Base-by-base conservation (phyloP, 37 sponge, comb jelly and placozoan species). In the Geodia barretti region DNA sequence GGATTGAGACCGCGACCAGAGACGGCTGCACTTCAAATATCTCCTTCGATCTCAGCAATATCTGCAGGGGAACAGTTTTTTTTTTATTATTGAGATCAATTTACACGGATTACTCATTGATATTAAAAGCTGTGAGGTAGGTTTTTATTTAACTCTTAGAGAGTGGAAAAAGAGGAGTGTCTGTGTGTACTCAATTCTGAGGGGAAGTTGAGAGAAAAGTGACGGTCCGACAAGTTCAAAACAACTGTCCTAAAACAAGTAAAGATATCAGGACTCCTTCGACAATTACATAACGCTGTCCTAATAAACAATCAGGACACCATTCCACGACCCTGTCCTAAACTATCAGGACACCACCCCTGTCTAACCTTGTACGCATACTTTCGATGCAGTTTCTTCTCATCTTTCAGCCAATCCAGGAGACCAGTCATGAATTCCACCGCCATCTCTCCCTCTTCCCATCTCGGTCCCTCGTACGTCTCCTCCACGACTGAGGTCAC, bases 371-470 rank as follows among this genome's bases (percentile, higher is more conserved):
- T 94, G 81, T 82, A 98, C 0, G 97, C 92, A 87, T 92, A 98
- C 59, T 96, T 98, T 63, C 67, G 89, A 75, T 98, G 99, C 0
- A 98, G 77, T 43, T 59, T 73, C 79, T 98, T 98, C 79, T 96
- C 87, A 3, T 94, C 79, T 79, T 72, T 96, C 59, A 86, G 84
- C 82, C 86, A 83, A 3, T 79, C 77, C 26, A 96, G 26, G 37
- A 98, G 54, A 26, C 94, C 79, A 35, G 76, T 33, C 99, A 98
- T 98, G 83, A 98, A 98, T 41, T 92, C 95, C 4, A 76, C 65
- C 25, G 89, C 87, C 58, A 98, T 87, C 0, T 91, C 88, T 25
- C 75, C 95, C 54, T 47, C 54, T 8, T 96, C 97, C 31, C 96
- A 70, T 39, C 85, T 43, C 3, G 99, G 99, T 4, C 99, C 99